A percentile compares a stretch with the other conserved stretches of the same genome.
Conservation (phyloP, 1,140 invertebrate genomes). For the Sesamia nonagrioides region DNA sequence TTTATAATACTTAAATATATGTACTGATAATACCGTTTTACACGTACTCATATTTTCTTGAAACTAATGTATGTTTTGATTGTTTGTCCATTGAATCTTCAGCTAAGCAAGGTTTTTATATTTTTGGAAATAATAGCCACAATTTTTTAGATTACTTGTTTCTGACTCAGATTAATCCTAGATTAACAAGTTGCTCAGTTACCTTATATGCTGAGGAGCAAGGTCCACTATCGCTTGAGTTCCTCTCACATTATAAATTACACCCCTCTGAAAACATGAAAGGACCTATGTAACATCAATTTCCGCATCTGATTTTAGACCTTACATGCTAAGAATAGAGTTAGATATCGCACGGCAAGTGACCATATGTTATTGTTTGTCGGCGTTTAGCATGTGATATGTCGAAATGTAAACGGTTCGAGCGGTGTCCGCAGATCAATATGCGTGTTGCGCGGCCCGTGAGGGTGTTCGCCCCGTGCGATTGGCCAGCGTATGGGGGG, state of each 20-base stretch:
- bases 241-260: conserved; percentile 72
- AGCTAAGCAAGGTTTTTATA: too few relatives aligned
- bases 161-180: background rate
- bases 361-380: conserved; percentile 84
- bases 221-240: conserved; percentile 38
- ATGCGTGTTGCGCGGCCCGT: conserved; percentile 80
- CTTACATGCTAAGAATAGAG: conserved; percentile 27
- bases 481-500: conserved; percentile 82
- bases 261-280: conserved; percentile 51
- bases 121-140: background rate
- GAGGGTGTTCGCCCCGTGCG: conserved; percentile 77
- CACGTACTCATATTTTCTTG: too few relatives aligned
- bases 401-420: conserved; percentile 86
- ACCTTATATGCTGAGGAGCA: conserved; percentile 1
- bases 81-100: too few relatives aligned
- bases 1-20: too few relatives aligned
- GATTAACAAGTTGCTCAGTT: background rate
- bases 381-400: conserved; percentile 86
- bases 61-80: too few relatives aligned
- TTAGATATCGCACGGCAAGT: conserved; percentile 53
- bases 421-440: conserved; percentile 85
- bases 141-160: background rate
- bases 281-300: conserved; percentile 51
- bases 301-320: conserved; percentile 53
- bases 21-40: too few relatives aligned